phyloP scores from a whole-genome alignment of 2,113 vertebrate species.

The Scartelaos histophorus region DNA sequence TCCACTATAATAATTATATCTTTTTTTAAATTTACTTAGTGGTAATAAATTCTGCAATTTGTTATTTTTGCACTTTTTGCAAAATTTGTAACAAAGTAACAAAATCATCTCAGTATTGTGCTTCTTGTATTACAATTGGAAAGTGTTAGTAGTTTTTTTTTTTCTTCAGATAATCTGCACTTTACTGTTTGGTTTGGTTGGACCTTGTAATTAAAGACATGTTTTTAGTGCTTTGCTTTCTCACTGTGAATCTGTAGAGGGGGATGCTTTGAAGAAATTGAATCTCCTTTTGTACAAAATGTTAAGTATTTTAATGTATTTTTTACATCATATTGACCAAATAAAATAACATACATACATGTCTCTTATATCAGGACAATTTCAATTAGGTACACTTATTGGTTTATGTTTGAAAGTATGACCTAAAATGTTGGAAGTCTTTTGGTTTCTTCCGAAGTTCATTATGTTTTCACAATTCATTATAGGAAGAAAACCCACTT shows the following conservation, averaged over 20 bases:
- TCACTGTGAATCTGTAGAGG: slow-evolving; percentile 51
- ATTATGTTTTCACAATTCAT: not conserved
- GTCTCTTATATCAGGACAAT: not conserved
- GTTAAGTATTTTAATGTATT: not conserved
- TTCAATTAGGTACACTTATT: not conserved
- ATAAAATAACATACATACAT: not conserved
- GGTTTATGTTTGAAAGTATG: too few relatives aligned
- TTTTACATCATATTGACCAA: not conserved
- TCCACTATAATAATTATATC: not conserved
- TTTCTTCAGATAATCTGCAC: slow-evolving; percentile 40
- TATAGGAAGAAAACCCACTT: not conserved
- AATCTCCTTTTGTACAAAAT: not conserved
- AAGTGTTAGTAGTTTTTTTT: not conserved
- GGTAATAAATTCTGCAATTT: not conserved
- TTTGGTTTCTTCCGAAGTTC: not conserved
- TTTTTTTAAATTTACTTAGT: not conserved
- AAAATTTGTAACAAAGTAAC: not conserved
- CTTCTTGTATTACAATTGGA: not conserved
- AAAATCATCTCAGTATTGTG: slow-evolving; percentile 9
- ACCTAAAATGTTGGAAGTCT: not conserved
- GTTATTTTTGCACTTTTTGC: not conserved
- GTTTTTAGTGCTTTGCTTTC: not conserved
- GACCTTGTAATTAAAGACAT: not conserved
- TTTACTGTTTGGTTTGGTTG: slow-evolving; percentile 45
- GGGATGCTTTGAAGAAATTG: slow-evolving; percentile 3